phyloP scores from a whole-genome alignment of 2,113 vertebrate species.

The Psittacula cyanocephala region DNA sequence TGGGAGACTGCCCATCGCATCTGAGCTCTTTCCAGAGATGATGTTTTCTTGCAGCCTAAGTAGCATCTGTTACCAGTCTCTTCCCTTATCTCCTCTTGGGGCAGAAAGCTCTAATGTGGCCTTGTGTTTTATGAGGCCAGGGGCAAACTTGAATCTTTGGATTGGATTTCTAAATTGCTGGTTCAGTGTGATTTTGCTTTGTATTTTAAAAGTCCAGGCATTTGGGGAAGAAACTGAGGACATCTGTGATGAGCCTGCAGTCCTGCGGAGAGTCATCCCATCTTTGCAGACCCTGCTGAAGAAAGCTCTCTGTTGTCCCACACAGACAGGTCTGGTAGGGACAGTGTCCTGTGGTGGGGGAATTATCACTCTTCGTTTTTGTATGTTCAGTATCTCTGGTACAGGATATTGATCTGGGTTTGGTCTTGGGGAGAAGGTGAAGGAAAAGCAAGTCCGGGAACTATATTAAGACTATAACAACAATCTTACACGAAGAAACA shows the following conservation, averaged over 20 bases:
- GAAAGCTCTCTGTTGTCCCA: neutral
- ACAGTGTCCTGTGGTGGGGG: neutral
- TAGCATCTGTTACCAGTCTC: constrained; percentile 8
- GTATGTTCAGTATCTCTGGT: fast-evolving
- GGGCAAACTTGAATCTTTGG: neutral
- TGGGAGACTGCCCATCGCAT: neutral
- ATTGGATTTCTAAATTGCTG: neutral
- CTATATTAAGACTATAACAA: neutral
- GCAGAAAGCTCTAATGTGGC: neutral
- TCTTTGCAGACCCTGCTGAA: neutral
- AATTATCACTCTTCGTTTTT: neutral
- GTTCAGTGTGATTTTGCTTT: neutral
- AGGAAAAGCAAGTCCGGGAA: neutral
- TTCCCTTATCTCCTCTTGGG: neutral
- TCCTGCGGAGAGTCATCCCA: neutral
- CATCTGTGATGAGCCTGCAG: neutral
- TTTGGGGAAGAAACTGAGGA: neutral
- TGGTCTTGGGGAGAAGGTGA: neutral
- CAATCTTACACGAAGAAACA: neutral
- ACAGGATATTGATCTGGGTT: neutral
- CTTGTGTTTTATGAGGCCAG: neutral
- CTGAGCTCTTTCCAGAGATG: constrained; percentile 21
- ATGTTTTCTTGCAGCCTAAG: neutral
- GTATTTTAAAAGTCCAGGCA: neutral
- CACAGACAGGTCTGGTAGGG: neutral